Conservation (phyloP, 2,797 vertebrate species). For the Argya squamiceps region DNA sequence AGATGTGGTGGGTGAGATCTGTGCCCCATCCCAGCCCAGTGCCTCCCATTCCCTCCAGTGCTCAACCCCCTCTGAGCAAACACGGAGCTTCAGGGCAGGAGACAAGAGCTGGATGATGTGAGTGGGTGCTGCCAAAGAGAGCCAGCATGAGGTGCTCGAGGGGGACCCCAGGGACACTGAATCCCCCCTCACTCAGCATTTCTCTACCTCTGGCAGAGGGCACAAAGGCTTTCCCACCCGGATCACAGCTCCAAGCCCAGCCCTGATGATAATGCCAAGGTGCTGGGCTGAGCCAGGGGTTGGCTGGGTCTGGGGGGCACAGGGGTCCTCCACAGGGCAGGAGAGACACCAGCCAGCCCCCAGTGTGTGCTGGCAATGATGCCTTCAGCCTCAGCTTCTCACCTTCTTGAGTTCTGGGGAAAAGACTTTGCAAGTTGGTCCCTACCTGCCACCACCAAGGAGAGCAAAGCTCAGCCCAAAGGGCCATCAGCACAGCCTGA, state of each 20-base stretch:
- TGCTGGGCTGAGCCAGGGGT: background rate
- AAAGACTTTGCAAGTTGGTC: background rate
- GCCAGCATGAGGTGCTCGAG: rapidly evolving
- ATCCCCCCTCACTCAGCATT: no score
- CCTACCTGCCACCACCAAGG: background rate
- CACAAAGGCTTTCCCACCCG: background rate
- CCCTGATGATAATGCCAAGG: background rate
- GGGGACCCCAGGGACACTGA: rapidly evolving
- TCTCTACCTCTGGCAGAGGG: background rate
- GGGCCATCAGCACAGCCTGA: background rate
- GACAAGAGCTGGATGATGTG: background rate
- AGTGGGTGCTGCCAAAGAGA: background rate
- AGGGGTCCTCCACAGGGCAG: background rate
- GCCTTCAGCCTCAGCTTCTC: background rate
- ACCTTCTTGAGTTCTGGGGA: rapidly evolving
- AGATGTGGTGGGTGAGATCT: rapidly evolving
- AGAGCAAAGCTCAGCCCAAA: background rate
- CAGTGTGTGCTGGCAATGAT: rapidly evolving
- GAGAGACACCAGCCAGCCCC: background rate
- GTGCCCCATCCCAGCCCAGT: background rate
- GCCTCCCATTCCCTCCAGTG: rapidly evolving
- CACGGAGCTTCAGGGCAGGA: rapidly evolving
- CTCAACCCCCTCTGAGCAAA: background rate
- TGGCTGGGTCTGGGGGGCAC: no score
- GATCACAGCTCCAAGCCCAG: background rate